A percentile compares a stretch with the other conserved stretches of the same genome.
These are phyloP conservation scores for Papio anubis DNA, from an alignment of 2,113 vertebrate genomes.

Conservation along the genomic window DNA sequence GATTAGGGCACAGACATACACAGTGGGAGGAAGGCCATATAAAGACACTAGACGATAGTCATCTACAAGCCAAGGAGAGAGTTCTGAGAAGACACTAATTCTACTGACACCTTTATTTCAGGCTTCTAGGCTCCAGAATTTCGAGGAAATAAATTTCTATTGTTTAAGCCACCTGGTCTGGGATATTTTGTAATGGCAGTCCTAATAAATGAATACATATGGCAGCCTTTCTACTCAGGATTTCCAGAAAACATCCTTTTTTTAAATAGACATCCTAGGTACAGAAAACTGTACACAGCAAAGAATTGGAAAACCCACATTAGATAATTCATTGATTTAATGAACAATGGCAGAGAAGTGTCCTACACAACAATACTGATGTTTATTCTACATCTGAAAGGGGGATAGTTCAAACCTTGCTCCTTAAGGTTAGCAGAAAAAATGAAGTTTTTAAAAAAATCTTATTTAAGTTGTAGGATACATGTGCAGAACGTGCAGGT, in stretches of 20 bases:
- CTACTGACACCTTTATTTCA: neutral
- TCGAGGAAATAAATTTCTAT: neutral
- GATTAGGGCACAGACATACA: neutral
- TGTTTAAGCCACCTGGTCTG: neutral
- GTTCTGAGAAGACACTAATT: neutral
- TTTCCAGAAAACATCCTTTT: neutral
- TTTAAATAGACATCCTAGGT: neutral
- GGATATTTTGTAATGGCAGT: neutral
- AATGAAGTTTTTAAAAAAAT: neutral
- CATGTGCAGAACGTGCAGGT: too few species aligned
- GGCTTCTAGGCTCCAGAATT: neutral
- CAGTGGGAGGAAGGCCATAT: rapidly evolving
- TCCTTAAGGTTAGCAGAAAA: neutral
- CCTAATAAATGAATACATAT: neutral
- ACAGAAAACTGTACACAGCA: neutral
- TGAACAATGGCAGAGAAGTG: neutral
- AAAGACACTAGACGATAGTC: neutral
- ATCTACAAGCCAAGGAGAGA: neutral
- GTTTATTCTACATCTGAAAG: neutral
- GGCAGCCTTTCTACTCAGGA: neutral
- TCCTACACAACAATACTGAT: neutral
- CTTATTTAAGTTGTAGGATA: too few species aligned
- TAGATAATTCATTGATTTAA: neutral
- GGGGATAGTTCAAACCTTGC: neutral
- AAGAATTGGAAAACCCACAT: neutral